phyloP scores from a whole-genome alignment of 2,888 invertebrate genomes.

The Ennomos fuscantarius region DNA sequence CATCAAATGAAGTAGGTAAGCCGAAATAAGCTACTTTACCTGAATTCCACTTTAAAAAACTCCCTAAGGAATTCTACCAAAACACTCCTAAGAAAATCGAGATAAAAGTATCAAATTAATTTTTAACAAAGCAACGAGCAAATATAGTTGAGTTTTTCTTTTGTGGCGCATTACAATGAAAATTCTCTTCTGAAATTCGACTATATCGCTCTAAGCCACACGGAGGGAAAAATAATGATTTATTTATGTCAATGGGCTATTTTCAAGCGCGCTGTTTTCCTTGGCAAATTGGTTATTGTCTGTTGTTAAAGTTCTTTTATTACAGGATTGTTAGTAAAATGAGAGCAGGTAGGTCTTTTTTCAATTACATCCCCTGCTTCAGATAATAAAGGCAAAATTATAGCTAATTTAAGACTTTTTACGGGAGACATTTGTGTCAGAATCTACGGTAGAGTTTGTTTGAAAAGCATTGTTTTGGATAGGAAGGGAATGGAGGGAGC shows the following conservation, averaged over 20 bases:
- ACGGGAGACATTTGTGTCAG: constrained; percentile 52
- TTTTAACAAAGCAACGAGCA: constrained; percentile 77
- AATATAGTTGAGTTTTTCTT: constrained; percentile 76
- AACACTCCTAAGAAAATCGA: constrained; percentile 66
- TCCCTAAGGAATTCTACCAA: constrained; percentile 39
- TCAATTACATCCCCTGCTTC: constrained; percentile 62
- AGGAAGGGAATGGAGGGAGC: constrained; percentile 18
- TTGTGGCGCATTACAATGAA: constrained; percentile 81
- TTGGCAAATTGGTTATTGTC: constrained; percentile 82
- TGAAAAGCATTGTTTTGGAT: constrained; percentile 41
- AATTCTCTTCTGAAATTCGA: constrained; percentile 68
- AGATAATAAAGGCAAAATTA: constrained; percentile 70
- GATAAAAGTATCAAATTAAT: constrained; percentile 83
- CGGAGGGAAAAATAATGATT: constrained; percentile 73
- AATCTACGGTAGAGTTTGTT: constrained; percentile 32
- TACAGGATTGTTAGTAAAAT: constrained; percentile 79
- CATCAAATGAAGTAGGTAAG: constrained; percentile 39
- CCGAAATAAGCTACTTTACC: constrained; percentile 39
- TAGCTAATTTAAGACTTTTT: constrained; percentile 66
- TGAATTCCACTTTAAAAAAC: constrained; percentile 31
- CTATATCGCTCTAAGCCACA: constrained; percentile 51
- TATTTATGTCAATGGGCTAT: constrained; percentile 83
- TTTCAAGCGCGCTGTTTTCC: constrained; percentile 72
- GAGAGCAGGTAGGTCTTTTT: constrained; percentile 69
- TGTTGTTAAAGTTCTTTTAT: constrained; percentile 77